Conservation (phyloP, 2,797 vertebrate species). For the Psittacula echo region DNA sequence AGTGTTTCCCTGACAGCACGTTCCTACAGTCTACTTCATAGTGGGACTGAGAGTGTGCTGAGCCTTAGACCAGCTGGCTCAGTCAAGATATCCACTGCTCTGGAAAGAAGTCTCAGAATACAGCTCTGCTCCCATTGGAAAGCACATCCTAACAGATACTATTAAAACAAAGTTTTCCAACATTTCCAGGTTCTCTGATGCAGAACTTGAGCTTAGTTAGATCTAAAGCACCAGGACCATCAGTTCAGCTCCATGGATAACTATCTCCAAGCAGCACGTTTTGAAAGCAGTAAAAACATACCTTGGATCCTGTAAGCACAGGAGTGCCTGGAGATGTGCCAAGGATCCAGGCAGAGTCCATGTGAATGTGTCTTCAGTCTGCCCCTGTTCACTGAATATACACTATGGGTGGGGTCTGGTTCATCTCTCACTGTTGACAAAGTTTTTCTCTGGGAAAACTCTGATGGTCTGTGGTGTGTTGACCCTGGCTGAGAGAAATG, state of each 20-base stretch:
- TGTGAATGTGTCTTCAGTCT: background rate
- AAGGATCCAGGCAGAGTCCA: background rate
- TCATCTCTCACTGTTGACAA: background rate
- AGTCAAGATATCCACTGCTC: background rate
- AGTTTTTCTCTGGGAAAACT: background rate
- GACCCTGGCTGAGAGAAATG: background rate
- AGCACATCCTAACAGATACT: background rate
- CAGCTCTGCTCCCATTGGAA: background rate
- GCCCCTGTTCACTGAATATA: background rate
- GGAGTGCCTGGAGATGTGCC: background rate
- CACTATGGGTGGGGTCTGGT: rapidly evolving
- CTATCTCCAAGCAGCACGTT: background rate
- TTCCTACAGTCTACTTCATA: background rate
- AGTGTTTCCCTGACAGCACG: background rate
- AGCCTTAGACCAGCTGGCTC: background rate
- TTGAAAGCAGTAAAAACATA: background rate
- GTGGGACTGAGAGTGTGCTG: background rate
- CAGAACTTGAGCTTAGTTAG: background rate
- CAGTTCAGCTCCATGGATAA: background rate
- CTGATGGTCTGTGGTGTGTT: background rate
- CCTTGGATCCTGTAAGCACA: background rate
- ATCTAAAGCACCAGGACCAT: background rate
- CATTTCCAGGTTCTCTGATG: background rate
- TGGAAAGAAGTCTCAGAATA: background rate
- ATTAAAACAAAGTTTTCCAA: background rate